Conservation (phyloP, 2,888 invertebrate genomes). For the Leuctra nigra region DNA sequence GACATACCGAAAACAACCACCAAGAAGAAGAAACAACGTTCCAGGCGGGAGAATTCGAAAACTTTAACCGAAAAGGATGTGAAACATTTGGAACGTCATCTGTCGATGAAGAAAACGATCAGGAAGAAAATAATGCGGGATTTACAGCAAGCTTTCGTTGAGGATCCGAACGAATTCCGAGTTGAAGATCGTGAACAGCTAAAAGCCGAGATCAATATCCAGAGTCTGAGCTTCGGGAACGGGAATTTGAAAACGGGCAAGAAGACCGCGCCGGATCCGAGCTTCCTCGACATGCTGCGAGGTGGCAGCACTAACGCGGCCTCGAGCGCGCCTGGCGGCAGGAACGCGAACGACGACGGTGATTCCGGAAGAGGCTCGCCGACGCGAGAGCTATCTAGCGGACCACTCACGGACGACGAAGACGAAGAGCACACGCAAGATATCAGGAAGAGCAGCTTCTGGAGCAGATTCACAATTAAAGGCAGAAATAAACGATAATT, state of each 20-base stretch:
- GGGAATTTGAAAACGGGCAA: conserved; percentile 44
- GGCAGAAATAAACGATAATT: conserved; percentile 56
- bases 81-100: conserved; percentile 68
- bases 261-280: conserved; percentile 47
- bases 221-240: conserved; percentile 55
- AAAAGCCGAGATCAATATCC: conserved; percentile 59
- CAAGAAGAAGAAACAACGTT: conserved; percentile 51
- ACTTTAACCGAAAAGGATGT: conserved; percentile 52
- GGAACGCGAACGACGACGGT: conserved; percentile 37
- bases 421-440: conserved; percentile 21
- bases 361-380: conserved; percentile 42
- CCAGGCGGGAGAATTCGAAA: conserved; percentile 63
- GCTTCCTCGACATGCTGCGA: conserved; percentile 60
- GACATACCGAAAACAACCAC: conserved; percentile 16
- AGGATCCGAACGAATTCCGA: conserved; percentile 64
- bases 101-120: conserved; percentile 83
- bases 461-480: conserved; percentile 61
- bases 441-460: conserved; percentile 34
- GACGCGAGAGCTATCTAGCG: conserved; percentile 33
- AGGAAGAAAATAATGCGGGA: conserved; percentile 80
- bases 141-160: conserved; percentile 64
- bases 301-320: conserved; percentile 44
- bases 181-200: conserved; percentile 62
- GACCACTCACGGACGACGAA: conserved; percentile 22
- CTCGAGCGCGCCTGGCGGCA: conserved; percentile 11